Evolutionary conservation across 2,888 invertebrate genomes (phyloP).

Genomic region (Ctenicera cuprea): DNA sequence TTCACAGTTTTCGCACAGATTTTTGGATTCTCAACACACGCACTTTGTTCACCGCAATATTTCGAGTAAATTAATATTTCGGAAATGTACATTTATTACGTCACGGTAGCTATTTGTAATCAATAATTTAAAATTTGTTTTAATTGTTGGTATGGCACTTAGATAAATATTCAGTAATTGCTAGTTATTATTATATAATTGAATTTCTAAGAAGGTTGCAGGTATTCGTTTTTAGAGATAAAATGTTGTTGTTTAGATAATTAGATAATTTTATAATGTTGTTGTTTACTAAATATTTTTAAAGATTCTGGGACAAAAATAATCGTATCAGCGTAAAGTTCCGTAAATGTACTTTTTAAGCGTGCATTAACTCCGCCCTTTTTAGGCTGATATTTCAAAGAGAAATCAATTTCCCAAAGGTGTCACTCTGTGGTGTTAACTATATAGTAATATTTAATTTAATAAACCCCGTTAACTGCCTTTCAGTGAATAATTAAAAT

Average conservation of each 20-base stretch:
- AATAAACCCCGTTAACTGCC: too few relatives aligned
- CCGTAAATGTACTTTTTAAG: too few relatives aligned
- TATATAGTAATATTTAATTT: too few relatives aligned
- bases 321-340: too few relatives aligned
- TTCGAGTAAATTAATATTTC: neutral
- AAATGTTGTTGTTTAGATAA: neutral
- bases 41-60: neutral
- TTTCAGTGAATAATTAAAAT: too few relatives aligned
- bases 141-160: too few relatives aligned
- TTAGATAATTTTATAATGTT: neutral
- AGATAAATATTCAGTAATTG: neutral
- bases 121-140: neutral
- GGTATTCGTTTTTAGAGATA: neutral
- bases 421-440: too few relatives aligned
- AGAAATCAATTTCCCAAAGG: too few relatives aligned
- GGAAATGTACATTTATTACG: neutral
- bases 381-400: too few relatives aligned
- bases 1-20: neutral
- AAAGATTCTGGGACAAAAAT: too few relatives aligned
- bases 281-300: neutral
- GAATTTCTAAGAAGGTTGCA: neutral
- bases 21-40: neutral
- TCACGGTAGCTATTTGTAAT: neutral
- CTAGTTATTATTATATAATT: slow-evolving; percentile 1
- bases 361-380: too few relatives aligned